Evolutionary conservation across 2,113 vertebrate genomes (phyloP).

Genomic region (Gobiocypris rarus): DNA sequence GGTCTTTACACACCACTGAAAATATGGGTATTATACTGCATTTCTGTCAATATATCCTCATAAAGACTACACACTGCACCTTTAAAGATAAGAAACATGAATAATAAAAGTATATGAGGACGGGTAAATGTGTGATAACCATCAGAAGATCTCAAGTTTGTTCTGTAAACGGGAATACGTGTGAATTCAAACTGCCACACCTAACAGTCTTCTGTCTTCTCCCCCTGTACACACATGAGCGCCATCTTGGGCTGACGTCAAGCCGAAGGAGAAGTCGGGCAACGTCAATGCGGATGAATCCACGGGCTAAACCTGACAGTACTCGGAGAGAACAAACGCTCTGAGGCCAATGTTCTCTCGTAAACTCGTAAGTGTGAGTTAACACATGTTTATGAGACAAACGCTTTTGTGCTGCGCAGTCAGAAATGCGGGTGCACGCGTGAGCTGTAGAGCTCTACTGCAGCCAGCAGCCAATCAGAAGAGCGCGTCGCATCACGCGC

Average conservation of each 20-base stretch:
- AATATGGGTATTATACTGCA: too few species aligned
- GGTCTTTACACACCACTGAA: too few species aligned
- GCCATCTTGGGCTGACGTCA: not conserved
- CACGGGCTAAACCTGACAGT: not conserved
- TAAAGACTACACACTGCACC: too few species aligned
- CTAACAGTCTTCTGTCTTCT: not conserved
- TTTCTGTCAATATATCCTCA: too few species aligned
- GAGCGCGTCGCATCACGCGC: not conserved
- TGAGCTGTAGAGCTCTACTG: conserved; percentile 65
- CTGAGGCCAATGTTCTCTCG: accelerated
- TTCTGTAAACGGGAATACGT: not conserved
- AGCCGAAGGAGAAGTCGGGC: too few species aligned
- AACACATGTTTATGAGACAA: not conserved
- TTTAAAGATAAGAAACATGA: too few species aligned
- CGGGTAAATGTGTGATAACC: not conserved
- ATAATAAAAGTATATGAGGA: too few species aligned
- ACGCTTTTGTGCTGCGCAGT: not conserved
- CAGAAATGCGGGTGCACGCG: conserved; percentile 10
- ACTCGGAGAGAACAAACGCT: not conserved
- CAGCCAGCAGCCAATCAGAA: conserved; percentile 55
- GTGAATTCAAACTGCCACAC: not conserved
- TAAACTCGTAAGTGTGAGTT: not conserved
- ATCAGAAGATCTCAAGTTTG: not conserved
- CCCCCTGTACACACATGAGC: not conserved
- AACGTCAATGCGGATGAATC: not conserved